Percentiles rank a stretch among this genome's conserved stretches.
These are phyloP conservation scores for Lepidothrix coronata DNA, from an alignment of 2,113 vertebrate genomes.

Conservation along the genomic window DNA sequence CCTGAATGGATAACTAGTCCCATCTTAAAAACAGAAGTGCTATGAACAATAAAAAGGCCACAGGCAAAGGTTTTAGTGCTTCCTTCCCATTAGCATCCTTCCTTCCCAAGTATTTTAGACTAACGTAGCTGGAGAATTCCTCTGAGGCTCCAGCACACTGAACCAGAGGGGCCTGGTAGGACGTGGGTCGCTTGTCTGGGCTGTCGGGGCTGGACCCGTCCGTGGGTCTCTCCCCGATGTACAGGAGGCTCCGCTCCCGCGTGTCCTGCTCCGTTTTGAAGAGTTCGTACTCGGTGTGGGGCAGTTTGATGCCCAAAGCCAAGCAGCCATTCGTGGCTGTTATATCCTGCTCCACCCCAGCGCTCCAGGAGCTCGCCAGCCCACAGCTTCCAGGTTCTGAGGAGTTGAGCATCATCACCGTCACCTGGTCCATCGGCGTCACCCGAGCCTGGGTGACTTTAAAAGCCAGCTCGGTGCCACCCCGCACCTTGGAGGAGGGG, in stretches of 20 bases:
- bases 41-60: constrained; percentile 15
- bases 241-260: constrained; percentile 78
- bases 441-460: constrained; percentile 80
- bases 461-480: constrained; percentile 83
- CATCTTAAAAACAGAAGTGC: constrained; percentile 30
- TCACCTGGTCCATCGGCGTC: constrained; percentile 76
- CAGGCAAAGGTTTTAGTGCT: background rate
- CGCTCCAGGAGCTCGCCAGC: constrained; percentile 70
- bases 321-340: constrained; percentile 83
- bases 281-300: constrained; percentile 89
- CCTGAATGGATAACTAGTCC: constrained; percentile 46
- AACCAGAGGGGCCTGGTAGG: constrained; percentile 86
- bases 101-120: background rate
- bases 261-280: constrained; percentile 82
- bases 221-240: constrained; percentile 84
- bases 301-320: constrained; percentile 84
- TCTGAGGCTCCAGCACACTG: constrained; percentile 68
- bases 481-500: constrained; percentile 74
- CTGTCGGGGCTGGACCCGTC: constrained; percentile 86
- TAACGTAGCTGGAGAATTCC: constrained; percentile 18
- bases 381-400: constrained; percentile 81
- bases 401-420: constrained; percentile 76
- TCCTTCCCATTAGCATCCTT: background rate
- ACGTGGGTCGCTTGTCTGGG: constrained; percentile 82
- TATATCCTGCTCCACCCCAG: constrained; percentile 82